phyloP scores from a whole-genome alignment of 2,113 vertebrate genomes.

The Passerina amoena region DNA sequence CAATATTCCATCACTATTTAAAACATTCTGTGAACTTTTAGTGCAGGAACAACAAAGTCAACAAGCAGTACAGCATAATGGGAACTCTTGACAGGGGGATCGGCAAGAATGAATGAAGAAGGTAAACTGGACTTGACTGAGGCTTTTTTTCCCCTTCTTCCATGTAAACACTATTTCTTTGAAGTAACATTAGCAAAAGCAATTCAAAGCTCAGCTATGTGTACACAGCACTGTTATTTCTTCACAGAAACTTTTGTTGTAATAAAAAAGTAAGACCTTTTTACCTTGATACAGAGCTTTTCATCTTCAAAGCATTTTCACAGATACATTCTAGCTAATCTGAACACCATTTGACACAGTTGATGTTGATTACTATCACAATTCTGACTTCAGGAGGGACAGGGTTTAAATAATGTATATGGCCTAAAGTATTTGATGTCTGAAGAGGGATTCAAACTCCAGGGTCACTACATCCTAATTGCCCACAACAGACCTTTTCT shows the following conservation, averaged over 20 bases:
- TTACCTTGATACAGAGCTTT: background rate
- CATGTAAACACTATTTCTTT: background rate
- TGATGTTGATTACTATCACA: background rate
- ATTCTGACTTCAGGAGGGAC: background rate
- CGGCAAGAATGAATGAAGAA: background rate
- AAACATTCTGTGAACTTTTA: background rate
- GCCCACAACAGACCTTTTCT: background rate
- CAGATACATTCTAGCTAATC: background rate
- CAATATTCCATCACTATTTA: background rate
- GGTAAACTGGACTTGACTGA: background rate
- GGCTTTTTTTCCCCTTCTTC: background rate
- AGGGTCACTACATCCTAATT: background rate
- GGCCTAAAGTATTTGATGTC: background rate
- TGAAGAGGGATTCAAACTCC: background rate
- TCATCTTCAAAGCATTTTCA: constrained; percentile 46
- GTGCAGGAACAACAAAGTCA: background rate
- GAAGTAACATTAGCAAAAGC: background rate
- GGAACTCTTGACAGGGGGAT: background rate
- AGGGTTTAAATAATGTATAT: background rate
- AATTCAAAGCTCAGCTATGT: background rate
- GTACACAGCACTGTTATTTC: background rate
- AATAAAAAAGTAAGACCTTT: background rate
- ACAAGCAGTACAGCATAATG: background rate
- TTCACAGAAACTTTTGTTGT: background rate
- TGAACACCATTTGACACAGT: background rate